phyloP scores from a whole-genome alignment of 2,888 invertebrate genomes.

The Cyclophora punctaria region DNA sequence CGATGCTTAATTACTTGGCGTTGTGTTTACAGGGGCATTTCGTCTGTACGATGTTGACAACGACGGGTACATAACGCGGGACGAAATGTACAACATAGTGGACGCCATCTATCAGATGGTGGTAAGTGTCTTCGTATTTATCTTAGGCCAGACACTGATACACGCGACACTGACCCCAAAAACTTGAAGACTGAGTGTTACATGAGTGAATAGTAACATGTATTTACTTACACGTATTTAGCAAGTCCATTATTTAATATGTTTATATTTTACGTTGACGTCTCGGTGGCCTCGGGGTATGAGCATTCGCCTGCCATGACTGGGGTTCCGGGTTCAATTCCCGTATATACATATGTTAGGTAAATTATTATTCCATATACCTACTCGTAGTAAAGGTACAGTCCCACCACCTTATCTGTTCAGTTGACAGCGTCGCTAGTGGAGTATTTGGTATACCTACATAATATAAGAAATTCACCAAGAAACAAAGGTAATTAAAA shows the following conservation, averaged over 20 bases:
- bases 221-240: too few species aligned
- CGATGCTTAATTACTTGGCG: slow-evolving; percentile 11
- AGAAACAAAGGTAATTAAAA: too few species aligned
- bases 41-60: slow-evolving; percentile 96
- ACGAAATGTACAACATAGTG: slow-evolving; percentile 98
- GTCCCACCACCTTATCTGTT: too few species aligned
- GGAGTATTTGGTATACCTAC: too few species aligned
- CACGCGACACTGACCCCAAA: too few species aligned
- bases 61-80: slow-evolving; percentile 95
- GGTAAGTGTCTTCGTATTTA: slow-evolving; percentile 77
- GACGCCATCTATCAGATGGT: slow-evolving; percentile 99
- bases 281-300: too few species aligned
- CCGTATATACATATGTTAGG: neutral
- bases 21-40: slow-evolving; percentile 87
- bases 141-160: too few species aligned
- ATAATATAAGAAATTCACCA: too few species aligned
- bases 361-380: neutral
- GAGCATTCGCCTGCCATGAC: neutral
- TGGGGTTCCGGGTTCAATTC: neutral
- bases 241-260: too few species aligned
- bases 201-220: too few species aligned
- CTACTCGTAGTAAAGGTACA: neutral
- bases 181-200: too few species aligned
- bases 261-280: neutral
- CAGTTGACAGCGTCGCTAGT: too few species aligned